Percentiles rank a stretch among this genome's conserved stretches.
These are phyloP conservation scores for Clarias platycephalus DNA, from an alignment of 2,797 vertebrate genomes.

Conservation along the genomic window DNA sequence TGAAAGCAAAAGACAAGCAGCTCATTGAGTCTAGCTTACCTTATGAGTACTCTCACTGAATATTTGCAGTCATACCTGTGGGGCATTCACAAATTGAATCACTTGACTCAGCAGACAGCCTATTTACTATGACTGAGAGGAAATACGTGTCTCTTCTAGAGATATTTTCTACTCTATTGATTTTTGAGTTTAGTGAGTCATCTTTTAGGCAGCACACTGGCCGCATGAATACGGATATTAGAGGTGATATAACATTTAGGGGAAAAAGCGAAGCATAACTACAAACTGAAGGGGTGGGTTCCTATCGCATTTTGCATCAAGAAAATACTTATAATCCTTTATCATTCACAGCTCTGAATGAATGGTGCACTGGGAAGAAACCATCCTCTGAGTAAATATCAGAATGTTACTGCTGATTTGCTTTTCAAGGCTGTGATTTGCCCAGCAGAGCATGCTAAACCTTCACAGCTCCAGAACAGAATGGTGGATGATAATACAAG, in stretches of 20 bases:
- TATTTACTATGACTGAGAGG: constrained; percentile 40
- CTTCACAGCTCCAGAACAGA: constrained; percentile 32
- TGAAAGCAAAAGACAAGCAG: constrained; percentile 14
- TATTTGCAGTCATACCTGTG: constrained; percentile 63
- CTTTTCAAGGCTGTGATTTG: constrained; percentile 43
- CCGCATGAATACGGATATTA: constrained; percentile 19
- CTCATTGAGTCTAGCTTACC: constrained; percentile 18
- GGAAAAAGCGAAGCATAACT: neutral
- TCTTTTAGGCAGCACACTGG: constrained; percentile 32
- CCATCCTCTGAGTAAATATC: constrained; percentile 24
- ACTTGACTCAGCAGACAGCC: constrained; percentile 43
- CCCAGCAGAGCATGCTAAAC: constrained; percentile 37
- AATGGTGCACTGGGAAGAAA: constrained; percentile 33
- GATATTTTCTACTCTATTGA: constrained; percentile 52
- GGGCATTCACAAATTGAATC: constrained; percentile 49
- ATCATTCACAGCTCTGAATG: constrained; percentile 28
- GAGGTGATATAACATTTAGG: neutral
- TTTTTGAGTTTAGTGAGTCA: constrained; percentile 42
- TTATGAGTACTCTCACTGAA: constrained; percentile 61
- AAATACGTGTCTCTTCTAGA: constrained; percentile 44
- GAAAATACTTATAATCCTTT: constrained; percentile 28
- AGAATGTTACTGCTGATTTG: constrained; percentile 35
- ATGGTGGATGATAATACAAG: constrained; percentile 45
- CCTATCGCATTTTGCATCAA: neutral
- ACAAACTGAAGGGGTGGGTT: constrained; percentile 10